phyloP scores from a whole-genome alignment of 2,797 vertebrate genomes.

The Hypotaenidia philippensis region DNA sequence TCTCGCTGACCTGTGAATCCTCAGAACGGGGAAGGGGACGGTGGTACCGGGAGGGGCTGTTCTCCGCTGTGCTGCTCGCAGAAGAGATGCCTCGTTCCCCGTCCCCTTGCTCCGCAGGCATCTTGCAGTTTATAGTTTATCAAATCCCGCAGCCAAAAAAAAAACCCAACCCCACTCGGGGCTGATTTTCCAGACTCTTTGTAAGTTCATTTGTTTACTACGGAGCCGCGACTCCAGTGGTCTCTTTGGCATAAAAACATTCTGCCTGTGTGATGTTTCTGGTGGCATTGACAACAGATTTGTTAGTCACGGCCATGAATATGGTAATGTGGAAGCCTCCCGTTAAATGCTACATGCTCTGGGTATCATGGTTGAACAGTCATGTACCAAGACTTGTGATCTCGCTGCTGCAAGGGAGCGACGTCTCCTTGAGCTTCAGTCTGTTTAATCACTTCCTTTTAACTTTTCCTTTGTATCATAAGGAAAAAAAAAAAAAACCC shows the following conservation, averaged over 20 bases:
- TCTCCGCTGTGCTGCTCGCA: not conserved
- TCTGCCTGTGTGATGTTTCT: constrained; percentile 29
- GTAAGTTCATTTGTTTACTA: constrained; percentile 47
- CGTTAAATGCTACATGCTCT: not conserved
- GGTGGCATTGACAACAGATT: constrained; percentile 57
- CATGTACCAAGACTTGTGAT: not conserved
- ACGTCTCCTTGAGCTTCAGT: constrained; percentile 1
- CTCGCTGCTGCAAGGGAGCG: not conserved
- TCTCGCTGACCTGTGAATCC: constrained; percentile 17
- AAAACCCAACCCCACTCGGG: not conserved
- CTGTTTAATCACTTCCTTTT: not conserved
- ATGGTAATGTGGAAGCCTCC: constrained; percentile 22
- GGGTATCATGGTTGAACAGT: not conserved
- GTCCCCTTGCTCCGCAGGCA: not conserved
- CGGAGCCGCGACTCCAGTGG: not conserved
- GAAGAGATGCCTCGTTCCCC: not conserved
- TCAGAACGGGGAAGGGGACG: not conserved
- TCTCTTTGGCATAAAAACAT: constrained; percentile 20
- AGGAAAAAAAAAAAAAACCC: not conserved
- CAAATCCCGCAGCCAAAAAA: not conserved
- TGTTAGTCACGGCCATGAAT: constrained; percentile 56
- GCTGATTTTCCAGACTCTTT: not conserved
- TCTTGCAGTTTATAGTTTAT: not conserved
- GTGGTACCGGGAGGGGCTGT: not conserved
- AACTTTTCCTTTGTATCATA: constrained; percentile 51